These are phyloP conservation scores for Stenchaetothrips biformis DNA, from an alignment of 2,888 invertebrate species.

Conservation along the genomic window DNA sequence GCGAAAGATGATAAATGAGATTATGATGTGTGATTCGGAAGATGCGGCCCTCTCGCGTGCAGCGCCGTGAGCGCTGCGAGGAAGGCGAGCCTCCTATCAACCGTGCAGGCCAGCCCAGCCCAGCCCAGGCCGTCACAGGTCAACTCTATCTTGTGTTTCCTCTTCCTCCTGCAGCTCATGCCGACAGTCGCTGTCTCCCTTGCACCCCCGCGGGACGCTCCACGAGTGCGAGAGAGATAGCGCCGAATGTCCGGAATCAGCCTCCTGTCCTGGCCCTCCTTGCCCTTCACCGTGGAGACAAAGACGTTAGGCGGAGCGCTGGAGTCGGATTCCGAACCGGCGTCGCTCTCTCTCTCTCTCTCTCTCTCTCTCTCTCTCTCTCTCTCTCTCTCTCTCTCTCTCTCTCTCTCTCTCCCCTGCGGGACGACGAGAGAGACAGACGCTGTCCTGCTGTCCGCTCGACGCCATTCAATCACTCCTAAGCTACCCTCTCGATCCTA, in stretches of 20 bases:
- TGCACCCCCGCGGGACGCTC: background rate
- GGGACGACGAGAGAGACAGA: too few species aligned
- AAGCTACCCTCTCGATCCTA: background rate
- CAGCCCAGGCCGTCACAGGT: background rate
- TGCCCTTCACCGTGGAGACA: background rate
- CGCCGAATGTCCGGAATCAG: background rate
- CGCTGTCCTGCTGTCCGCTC: background rate
- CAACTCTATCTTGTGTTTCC: background rate
- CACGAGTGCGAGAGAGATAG: background rate
- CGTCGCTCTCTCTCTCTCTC: too few species aligned
- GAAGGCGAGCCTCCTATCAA: background rate
- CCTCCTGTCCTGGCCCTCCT: background rate
- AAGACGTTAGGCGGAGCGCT: too few species aligned
- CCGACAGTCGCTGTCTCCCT: background rate
- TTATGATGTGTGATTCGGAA: background rate
- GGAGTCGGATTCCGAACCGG: too few species aligned
- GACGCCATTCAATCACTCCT: background rate
- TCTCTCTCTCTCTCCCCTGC: too few species aligned
- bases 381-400: too few species aligned
- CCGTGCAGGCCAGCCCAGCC: background rate
- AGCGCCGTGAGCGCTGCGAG: background rate
- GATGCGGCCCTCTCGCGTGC: background rate
- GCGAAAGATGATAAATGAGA: background rate
- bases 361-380: too few species aligned
- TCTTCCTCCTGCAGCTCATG: background rate